Conservation (phyloP, 2,797 vertebrate genomes). For the Esox lucius region DNA sequence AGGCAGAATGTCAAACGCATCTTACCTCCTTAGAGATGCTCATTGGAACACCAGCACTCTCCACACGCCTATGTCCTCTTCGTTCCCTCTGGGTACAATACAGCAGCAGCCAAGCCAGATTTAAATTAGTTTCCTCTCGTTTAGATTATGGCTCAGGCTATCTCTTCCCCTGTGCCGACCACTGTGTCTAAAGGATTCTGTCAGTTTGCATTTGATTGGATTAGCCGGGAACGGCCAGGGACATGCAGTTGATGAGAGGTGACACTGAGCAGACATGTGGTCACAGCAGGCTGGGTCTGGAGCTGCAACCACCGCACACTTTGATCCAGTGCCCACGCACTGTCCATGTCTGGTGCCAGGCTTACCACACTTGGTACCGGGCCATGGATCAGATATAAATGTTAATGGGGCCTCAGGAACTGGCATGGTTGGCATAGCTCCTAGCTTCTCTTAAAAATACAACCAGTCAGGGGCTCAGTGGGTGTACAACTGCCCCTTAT, state of each 20-base stretch:
- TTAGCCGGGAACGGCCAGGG: not conserved
- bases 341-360: not conserved
- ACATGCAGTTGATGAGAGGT: not conserved
- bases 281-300: conserved; percentile 4
- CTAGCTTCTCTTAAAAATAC: not conserved
- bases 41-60: not conserved
- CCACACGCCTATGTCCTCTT: not conserved
- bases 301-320: not conserved
- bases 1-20: not conserved
- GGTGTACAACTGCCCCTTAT: not conserved
- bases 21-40: not conserved
- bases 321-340: not conserved
- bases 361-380: not conserved
- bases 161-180: not conserved
- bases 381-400: not conserved
- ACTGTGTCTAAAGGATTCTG: conserved; percentile 5
- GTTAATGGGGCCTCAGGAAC: conserved; percentile 1
- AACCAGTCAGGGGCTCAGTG: not conserved
- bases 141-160: not conserved
- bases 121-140: conserved; percentile 4
- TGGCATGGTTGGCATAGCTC: not conserved
- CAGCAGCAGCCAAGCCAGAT: not conserved
- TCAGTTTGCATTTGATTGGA: conserved; percentile 14
- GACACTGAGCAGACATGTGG: not conserved
- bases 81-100: no score